Conservation (phyloP, 2,888 invertebrate genomes). For the Yponomeuta sedellus region DNA sequence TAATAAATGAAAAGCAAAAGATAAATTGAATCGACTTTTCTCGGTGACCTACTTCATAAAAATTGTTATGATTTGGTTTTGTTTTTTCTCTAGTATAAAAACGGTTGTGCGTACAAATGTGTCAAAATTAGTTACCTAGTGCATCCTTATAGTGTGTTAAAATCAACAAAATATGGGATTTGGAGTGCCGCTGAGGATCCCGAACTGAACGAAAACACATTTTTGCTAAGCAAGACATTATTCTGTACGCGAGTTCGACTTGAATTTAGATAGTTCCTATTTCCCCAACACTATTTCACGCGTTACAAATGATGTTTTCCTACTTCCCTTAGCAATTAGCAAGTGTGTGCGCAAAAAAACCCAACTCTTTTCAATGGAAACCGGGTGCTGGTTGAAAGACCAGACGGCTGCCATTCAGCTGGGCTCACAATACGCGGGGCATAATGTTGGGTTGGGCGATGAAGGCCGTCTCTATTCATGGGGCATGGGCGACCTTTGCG, state of each 20-base stretch:
- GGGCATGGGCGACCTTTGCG: constrained; percentile 42
- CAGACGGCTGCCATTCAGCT: constrained; percentile 47
- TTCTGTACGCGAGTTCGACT: not conserved
- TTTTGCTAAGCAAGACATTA: no score
- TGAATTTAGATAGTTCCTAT: not conserved
- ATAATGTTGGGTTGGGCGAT: constrained; percentile 62
- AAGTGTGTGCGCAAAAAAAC: constrained; percentile 4
- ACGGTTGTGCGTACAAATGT: no score
- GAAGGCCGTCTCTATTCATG: constrained; percentile 64
- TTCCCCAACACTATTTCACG: not conserved
- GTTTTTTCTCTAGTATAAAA: no score
- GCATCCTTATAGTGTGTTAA: no score
- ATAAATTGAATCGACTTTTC: not conserved
- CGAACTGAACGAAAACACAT: no score
- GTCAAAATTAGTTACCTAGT: no score
- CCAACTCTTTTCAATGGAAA: not conserved
- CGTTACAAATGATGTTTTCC: not conserved
- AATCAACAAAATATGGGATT: no score
- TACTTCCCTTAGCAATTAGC: not conserved
- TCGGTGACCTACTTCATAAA: not conserved
- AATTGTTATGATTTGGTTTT: no score
- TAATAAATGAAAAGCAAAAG: not conserved
- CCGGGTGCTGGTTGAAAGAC: constrained; percentile 7
- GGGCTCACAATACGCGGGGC: constrained; percentile 39
- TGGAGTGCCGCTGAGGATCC: no score